Evolutionary conservation across 1,140 invertebrate genomes (phyloP).

Genomic region (Zophobas atratus): DNA sequence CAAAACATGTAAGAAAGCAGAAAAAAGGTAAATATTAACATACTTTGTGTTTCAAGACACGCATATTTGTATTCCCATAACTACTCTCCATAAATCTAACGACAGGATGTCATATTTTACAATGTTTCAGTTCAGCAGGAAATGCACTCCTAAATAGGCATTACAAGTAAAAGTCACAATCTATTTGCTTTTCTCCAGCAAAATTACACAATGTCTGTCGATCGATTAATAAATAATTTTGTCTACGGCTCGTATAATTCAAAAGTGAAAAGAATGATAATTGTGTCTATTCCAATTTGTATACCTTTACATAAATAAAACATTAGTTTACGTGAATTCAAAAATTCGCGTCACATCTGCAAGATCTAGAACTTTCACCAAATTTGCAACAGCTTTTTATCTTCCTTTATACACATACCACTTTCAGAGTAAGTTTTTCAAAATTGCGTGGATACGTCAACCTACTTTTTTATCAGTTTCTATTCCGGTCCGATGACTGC

Average conservation of each 20-base stretch:
- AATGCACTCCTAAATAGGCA: neutral
- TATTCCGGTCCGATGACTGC: neutral
- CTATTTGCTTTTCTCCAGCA: slow-evolving; percentile 1
- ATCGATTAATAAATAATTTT: neutral
- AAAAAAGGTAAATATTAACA: too few relatives aligned
- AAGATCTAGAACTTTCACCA: neutral
- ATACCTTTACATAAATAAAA: slow-evolving; percentile 4
- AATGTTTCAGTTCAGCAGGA: neutral
- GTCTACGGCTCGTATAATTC: neutral
- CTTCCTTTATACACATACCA: too few relatives aligned
- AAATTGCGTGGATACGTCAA: too few relatives aligned
- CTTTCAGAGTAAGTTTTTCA: too few relatives aligned
- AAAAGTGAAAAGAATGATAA: slow-evolving; percentile 14
- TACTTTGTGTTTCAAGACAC: too few relatives aligned
- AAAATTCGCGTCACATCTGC: neutral
- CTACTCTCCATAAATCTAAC: neutral
- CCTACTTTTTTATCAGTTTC: neutral
- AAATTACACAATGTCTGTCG: neutral
- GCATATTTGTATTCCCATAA: neutral
- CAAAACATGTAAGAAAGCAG: too few relatives aligned
- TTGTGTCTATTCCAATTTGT: neutral
- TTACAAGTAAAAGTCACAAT: neutral
- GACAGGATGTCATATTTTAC: neutral
- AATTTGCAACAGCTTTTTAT: neutral
- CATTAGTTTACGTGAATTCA: neutral